Evolutionary conservation across 2,113 vertebrate species (phyloP).

Genomic region (Galemys pyrenaicus): DNA sequence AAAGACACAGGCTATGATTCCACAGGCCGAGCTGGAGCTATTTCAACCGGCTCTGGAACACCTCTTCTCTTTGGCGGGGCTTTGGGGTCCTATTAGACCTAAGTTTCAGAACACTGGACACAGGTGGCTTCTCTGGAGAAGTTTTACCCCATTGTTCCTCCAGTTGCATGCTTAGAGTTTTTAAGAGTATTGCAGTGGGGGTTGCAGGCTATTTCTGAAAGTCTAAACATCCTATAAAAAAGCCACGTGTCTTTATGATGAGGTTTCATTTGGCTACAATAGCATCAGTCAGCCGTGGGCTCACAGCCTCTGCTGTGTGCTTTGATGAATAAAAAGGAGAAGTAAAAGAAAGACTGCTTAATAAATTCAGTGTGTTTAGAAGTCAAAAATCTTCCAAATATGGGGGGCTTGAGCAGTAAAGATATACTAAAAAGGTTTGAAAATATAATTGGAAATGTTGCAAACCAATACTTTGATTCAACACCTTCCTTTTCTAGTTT

Average conservation of each 20-base stretch:
- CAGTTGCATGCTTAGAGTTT: neutral
- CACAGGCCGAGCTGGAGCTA: neutral
- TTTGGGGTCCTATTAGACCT: neutral
- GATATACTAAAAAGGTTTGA: neutral
- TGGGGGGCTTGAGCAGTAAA: neutral
- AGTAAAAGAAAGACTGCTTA: neutral
- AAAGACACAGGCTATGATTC: neutral
- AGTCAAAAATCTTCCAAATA: conserved; percentile 25
- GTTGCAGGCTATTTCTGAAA: conserved; percentile 52
- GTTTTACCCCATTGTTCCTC: neutral
- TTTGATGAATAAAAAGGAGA: conserved; percentile 31
- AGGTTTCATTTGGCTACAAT: conserved; percentile 15
- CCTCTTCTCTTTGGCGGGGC: neutral
- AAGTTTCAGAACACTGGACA: neutral
- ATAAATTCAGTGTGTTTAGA: conserved; percentile 16
- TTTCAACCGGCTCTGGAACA: neutral
- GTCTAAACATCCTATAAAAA: neutral
- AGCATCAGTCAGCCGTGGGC: neutral
- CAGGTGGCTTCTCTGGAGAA: neutral
- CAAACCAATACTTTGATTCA: neutral
- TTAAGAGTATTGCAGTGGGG: neutral
- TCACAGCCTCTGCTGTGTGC: neutral
- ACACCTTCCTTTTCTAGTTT: neutral
- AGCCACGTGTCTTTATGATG: neutral
- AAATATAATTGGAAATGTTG: neutral